Percentiles rank a stretch among this genome's conserved stretches.
phyloP scores from a whole-genome alignment of 2,113 vertebrate species.

The Clarias magur region DNA sequence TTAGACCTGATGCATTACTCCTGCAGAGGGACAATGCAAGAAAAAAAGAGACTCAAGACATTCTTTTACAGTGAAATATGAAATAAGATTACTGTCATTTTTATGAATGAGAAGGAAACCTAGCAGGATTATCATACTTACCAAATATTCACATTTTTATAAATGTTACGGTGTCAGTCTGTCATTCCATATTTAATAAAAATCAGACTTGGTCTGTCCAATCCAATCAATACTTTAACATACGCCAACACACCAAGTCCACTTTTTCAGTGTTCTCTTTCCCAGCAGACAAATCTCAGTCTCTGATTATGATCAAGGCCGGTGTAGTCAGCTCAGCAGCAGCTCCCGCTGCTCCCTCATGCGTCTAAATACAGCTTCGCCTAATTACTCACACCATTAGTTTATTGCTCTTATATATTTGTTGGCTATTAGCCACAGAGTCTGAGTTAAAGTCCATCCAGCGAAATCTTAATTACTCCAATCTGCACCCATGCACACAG shows the following conservation, averaged over 20 bases:
- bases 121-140: background rate
- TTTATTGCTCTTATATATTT: slow-evolving; percentile 72
- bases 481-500: slow-evolving; percentile 50
- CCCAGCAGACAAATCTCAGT: background rate
- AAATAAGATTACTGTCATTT: slow-evolving; percentile 11
- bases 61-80: background rate
- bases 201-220: background rate
- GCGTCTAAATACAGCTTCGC: slow-evolving; percentile 63
- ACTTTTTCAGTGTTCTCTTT: slow-evolving; percentile 12
- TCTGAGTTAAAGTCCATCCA: slow-evolving; percentile 62
- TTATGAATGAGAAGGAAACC: background rate
- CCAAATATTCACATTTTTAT: background rate
- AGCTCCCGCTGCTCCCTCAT: slow-evolving; percentile 53
- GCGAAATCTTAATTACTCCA: slow-evolving; percentile 61
- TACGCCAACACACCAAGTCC: background rate
- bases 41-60: background rate
- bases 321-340: slow-evolving; percentile 41
- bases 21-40: slow-evolving; percentile 7
- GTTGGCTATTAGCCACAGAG: slow-evolving; percentile 65
- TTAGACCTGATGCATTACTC: slow-evolving; percentile 24
- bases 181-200: background rate
- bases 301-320: slow-evolving; percentile 38
- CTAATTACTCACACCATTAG: slow-evolving; percentile 74
- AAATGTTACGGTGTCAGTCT: background rate
- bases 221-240: background rate